phyloP scores from a whole-genome alignment of 2,113 vertebrate genomes.

The Pachyramphus minor region DNA sequence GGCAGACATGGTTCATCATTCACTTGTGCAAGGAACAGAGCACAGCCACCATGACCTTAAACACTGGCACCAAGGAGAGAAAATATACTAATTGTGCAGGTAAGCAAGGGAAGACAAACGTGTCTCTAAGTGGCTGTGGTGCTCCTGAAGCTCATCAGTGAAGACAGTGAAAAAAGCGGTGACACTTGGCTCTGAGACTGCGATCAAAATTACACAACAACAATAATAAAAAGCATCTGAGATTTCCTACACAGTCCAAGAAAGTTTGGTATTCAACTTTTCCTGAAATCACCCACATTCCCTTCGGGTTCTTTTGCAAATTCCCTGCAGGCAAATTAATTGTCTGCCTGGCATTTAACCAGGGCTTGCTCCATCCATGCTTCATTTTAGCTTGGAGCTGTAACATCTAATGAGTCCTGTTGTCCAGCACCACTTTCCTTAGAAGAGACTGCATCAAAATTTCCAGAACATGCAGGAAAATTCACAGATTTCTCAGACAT shows the following conservation, averaged over 20 bases:
- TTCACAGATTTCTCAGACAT: neutral
- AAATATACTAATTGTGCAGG: neutral
- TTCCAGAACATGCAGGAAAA: neutral
- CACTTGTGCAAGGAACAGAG: neutral
- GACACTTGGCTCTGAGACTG: neutral
- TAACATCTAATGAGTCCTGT: neutral
- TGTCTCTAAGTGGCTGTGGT: neutral
- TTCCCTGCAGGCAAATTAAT: neutral
- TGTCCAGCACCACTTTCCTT: neutral
- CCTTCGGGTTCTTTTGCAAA: neutral
- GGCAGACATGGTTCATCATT: accelerated
- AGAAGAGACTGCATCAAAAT: neutral
- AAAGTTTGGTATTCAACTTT: neutral
- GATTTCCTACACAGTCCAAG: neutral
- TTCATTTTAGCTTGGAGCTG: neutral
- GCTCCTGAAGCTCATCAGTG: neutral
- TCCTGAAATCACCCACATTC: neutral
- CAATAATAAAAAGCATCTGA: neutral
- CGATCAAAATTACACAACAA: neutral
- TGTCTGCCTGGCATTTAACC: neutral
- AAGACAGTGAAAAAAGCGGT: neutral
- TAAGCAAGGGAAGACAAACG: neutral
- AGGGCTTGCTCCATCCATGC: neutral
- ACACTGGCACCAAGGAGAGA: neutral
- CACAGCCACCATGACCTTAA: neutral